A percentile compares a stretch with the other conserved stretches of the same genome.
Conservation (phyloP, 2,797 vertebrate genomes). For the Rhynchonycteris naso region DNA sequence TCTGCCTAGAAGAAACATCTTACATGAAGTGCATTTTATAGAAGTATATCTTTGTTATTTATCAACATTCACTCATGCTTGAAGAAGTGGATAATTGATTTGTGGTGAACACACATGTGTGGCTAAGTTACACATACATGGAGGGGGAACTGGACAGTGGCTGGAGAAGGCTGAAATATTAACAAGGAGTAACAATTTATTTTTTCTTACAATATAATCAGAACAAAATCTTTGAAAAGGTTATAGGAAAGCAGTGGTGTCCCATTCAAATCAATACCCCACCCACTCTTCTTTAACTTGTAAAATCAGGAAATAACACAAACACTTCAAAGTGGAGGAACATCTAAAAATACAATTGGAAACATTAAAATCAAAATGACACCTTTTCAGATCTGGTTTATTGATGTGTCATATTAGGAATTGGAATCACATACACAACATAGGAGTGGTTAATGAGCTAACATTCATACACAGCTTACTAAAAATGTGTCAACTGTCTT, state of each 20-base stretch:
- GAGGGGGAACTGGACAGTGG: not conserved
- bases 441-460: conserved; percentile 72
- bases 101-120: not conserved
- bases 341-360: conserved; percentile 70
- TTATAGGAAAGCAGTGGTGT: conserved; percentile 54
- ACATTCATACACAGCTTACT: conserved; percentile 69
- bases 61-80: not conserved
- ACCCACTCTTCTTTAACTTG: conserved; percentile 41
- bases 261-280: conserved; percentile 61
- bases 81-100: not conserved
- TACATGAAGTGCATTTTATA: not conserved
- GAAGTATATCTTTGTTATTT: conserved; percentile 25
- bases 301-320: conserved; percentile 69
- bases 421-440: conserved; percentile 61
- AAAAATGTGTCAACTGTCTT: conserved; percentile 69
- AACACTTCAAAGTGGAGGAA: conserved; percentile 56
- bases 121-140: not conserved
- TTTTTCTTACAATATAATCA: conserved; percentile 48
- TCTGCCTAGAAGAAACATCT: conserved; percentile 27
- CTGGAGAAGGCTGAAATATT: conserved; percentile 6
- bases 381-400: conserved; percentile 74
- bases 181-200: not conserved
- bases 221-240: conserved; percentile 49
- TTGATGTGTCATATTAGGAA: conserved; percentile 70
- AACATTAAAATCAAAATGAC: conserved; percentile 69